phyloP scores from a whole-genome alignment of 2,797 vertebrate genomes.

The Poliocrania exsul region DNA sequence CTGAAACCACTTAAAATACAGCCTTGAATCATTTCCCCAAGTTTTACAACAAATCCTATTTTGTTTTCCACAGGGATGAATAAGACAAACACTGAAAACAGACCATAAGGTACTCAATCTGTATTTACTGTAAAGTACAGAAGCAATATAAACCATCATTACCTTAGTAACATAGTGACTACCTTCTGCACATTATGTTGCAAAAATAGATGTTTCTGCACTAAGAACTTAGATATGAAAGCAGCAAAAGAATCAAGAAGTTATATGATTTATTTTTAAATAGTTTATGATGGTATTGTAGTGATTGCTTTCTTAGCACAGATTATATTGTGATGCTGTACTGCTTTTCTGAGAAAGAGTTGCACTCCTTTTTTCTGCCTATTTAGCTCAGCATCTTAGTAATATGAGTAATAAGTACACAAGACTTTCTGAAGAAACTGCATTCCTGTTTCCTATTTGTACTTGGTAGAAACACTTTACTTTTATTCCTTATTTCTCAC shows the following conservation, averaged over 20 bases:
- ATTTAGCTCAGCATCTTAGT: constrained; percentile 2
- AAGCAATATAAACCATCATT: neutral
- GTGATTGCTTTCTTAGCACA: constrained; percentile 44
- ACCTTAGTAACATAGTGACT: constrained; percentile 6
- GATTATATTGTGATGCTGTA: neutral
- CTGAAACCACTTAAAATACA: neutral
- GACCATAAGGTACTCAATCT: neutral
- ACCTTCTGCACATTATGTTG: constrained; percentile 27
- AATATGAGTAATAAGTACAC: neutral
- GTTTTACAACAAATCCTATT: neutral
- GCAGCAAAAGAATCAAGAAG: constrained; percentile 33
- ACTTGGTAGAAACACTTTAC: neutral
- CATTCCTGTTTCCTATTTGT: neutral
- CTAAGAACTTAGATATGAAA: neutral
- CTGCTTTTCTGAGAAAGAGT: neutral
- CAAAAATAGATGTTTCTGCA: neutral
- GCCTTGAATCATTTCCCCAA: neutral
- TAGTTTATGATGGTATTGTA: constrained; percentile 50
- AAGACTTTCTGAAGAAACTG: neutral
- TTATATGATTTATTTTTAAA: constrained; percentile 68
- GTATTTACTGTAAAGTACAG: neutral
- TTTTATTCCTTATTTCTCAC: constrained; percentile 20
- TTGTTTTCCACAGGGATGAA: neutral
- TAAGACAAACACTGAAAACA: neutral
- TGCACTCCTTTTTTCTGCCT: neutral